Percentiles rank a stretch among this genome's conserved stretches.
phyloP scores from a whole-genome alignment of 2,797 vertebrate genomes.

The Diplodus puntazzo region DNA sequence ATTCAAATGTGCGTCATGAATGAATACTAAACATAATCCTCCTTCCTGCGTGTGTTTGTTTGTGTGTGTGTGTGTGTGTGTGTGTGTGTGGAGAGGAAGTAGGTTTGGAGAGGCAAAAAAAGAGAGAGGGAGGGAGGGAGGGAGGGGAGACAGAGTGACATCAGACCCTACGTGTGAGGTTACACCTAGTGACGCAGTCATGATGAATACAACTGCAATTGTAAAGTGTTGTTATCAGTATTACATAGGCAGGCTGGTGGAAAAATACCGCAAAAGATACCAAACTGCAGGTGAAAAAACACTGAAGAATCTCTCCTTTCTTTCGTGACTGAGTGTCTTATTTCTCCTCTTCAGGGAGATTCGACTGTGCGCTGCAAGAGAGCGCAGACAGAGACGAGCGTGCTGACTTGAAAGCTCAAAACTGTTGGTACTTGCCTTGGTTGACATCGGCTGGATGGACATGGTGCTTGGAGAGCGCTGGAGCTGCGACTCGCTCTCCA shows the following conservation, averaged over 20 bases:
- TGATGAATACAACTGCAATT: conserved; percentile 57
- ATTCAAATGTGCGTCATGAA: conserved; percentile 10
- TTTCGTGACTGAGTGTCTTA: background rate
- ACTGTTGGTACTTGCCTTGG: conserved; percentile 86
- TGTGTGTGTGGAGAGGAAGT: conserved; percentile 3
- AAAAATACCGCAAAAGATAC: background rate
- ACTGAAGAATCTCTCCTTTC: background rate
- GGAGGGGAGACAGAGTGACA: conserved; percentile 63
- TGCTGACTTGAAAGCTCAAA: background rate
- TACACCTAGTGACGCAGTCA: conserved; percentile 73
- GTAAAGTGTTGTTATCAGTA: conserved; percentile 26
- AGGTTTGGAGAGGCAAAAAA: background rate
- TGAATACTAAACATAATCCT: background rate
- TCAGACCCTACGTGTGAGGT: conserved; percentile 70
- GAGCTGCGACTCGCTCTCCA: conserved; percentile 88
- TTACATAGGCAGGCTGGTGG: conserved; percentile 26
- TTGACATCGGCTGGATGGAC: conserved; percentile 85
- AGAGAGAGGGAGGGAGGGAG: background rate
- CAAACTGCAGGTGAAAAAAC: background rate
- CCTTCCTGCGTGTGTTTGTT: background rate
- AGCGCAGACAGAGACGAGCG: background rate
- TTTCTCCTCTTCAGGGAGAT: background rate
- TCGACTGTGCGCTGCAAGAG: rapidly evolving
- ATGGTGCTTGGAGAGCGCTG: conserved; percentile 85
- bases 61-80: conserved; percentile 5